phyloP scores from a whole-genome alignment of 2,888 invertebrate genomes.

The Lasioglossum lativentre region DNA sequence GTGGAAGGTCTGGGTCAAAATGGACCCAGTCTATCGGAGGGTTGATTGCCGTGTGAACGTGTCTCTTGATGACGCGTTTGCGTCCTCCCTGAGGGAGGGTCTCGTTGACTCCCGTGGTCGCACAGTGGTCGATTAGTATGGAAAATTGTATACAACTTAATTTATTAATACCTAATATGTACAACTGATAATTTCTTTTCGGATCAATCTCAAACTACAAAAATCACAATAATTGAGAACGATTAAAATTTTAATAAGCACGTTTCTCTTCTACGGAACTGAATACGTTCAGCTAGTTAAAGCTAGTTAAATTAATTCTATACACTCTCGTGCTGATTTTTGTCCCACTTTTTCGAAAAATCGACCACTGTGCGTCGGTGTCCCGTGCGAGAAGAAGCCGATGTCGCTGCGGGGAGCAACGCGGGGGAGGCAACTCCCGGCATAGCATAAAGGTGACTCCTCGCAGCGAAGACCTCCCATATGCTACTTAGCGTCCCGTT shows the following conservation, averaged over 20 bases:
- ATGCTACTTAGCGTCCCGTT: slow-evolving; percentile 79
- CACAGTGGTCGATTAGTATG: background rate
- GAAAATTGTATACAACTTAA: background rate
- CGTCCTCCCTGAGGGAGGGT: background rate
- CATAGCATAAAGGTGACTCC: slow-evolving; percentile 82
- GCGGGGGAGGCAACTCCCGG: slow-evolving; percentile 78
- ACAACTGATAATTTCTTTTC: background rate
- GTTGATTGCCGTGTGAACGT: background rate
- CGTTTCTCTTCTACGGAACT: too few species aligned
- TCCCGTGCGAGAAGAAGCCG: slow-evolving; percentile 64
- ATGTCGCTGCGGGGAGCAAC: slow-evolving; percentile 72
- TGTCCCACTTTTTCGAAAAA: slow-evolving; percentile 5
- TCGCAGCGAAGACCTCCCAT: slow-evolving; percentile 78
- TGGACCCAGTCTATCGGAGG: background rate
- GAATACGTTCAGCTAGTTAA: background rate
- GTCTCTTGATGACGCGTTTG: background rate
- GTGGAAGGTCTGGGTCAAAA: background rate
- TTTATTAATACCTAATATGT: background rate
- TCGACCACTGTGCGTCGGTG: slow-evolving; percentile 27
- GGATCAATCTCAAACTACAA: background rate
- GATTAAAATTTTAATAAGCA: background rate
- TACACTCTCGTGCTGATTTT: background rate
- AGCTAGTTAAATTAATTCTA: background rate
- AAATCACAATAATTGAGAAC: background rate
- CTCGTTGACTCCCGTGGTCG: background rate